Base-by-base conservation (phyloP, 2,888 invertebrate genomes). In the Leptopilina drosophilae region DNA sequence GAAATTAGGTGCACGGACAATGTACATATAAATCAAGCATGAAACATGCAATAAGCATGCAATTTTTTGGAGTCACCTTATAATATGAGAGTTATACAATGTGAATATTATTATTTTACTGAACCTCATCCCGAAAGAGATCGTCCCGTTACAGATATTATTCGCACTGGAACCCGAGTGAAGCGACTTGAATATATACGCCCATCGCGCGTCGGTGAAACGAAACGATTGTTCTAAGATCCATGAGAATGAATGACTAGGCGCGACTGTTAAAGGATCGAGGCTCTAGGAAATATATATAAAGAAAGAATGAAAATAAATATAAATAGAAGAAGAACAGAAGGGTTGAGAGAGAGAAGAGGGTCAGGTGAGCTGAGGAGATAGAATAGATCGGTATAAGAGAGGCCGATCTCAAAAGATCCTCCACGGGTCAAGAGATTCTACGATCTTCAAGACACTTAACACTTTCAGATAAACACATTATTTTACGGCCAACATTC, bases 221-320 rank as follows among this genome's bases (percentile, higher is more conserved):
- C 73, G 73, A 73, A 73, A 56, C 73, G 73, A 73, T 73, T 73
- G 73, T 73, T 73, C 73, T 73, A 53, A 73, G 56, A 26, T 53
- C 73, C 73, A 73, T 73, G 73, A 56, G 56, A 56, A 73, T 73
- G 73, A 73, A 73, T 73, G 73, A 73, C 73, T 73, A 73, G 73
- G 73, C 73, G 73, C 73, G 73, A 73, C 73, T 73, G 56, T 26
- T n/a, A 33, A 59, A 69, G 69, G 69, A 26, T 69, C 49, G 49
- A 69, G 69, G 73, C 73, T 56, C 56, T 53, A 56, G 56, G 56
- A 56, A 73, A 73, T 53, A 73, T 69, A 42, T 42, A n/a, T 33
- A 73, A 26, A 56, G 26, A 69, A 69, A 69, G 49, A 73, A 56
- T n/a, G 56, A 73, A 53, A 56, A 62, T 62, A 5, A 73, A 73